A percentile compares a stretch with the other conserved stretches of the same genome.
These are phyloP conservation scores for Polydrusus cervinus DNA, from an alignment of 2,888 invertebrate species.

Conservation along the genomic window DNA sequence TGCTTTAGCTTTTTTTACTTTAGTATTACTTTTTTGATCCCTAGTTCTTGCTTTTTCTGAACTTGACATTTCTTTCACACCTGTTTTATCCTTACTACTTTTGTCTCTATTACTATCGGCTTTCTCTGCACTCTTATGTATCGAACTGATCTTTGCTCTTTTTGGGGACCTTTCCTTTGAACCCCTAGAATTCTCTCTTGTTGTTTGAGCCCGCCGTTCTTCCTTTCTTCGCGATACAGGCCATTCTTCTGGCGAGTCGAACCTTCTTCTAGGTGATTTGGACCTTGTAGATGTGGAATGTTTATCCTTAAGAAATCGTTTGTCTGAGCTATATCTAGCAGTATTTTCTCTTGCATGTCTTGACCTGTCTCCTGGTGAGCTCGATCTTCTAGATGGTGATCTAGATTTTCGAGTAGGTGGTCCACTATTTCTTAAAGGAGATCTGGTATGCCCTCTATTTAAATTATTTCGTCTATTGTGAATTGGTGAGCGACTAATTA, in stretches of 20 bases:
- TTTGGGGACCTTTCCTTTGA: slow-evolving; percentile 11
- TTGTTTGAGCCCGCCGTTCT: not conserved
- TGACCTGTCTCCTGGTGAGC: slow-evolving; percentile 10
- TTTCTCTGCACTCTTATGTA: slow-evolving; percentile 5
- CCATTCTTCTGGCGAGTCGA: not conserved
- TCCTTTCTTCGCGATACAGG: not conserved
- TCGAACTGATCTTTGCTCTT: not conserved
- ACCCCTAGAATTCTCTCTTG: not conserved
- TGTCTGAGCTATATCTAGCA: not conserved
- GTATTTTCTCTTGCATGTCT: not conserved
- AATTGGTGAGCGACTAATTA: slow-evolving; percentile 12
- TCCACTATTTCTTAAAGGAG: slow-evolving; percentile 5
- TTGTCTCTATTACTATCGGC: not conserved
- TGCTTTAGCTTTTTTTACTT: not conserved
- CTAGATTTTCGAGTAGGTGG: not conserved
- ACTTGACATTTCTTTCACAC: not conserved
- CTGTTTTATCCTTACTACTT: not conserved
- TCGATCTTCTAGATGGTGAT: slow-evolving; percentile 22
- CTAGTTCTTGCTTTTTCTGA: not conserved
- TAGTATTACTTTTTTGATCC: not conserved
- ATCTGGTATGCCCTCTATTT: slow-evolving; percentile 27
- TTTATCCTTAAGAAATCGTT: not conserved
- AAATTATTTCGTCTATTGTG: not conserved
- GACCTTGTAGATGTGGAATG: slow-evolving; percentile 7
- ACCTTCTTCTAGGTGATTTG: not conserved